These are phyloP conservation scores for Brachionus koreanus DNA, from an alignment of 1,140 invertebrate genomes.

Conservation along the genomic window DNA sequence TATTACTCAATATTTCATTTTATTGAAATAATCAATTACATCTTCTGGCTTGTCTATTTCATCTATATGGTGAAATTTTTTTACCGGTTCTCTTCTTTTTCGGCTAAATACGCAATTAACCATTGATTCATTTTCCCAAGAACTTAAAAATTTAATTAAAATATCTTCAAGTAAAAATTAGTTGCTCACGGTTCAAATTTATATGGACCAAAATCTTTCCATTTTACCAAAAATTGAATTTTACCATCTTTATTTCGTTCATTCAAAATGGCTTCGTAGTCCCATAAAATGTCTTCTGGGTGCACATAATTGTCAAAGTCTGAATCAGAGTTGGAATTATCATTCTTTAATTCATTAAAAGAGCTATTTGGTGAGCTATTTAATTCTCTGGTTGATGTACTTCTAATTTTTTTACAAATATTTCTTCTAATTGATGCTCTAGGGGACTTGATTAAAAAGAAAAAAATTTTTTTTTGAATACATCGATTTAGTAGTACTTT, in stretches of 20 bases:
- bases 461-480: neutral
- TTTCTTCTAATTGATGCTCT: neutral
- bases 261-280: neutral
- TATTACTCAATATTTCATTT: neutral
- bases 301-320: neutral
- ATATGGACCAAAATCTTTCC: conserved; percentile 4
- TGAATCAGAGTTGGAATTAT: neutral
- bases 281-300: conserved; percentile 23
- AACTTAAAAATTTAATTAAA: neutral
- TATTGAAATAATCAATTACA: neutral
- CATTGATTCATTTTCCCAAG: conserved; percentile 18
- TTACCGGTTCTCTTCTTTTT: neutral
- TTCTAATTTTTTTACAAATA: neutral
- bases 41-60: neutral
- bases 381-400: neutral
- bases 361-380: neutral
- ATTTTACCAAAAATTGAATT: neutral
- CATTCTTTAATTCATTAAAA: neutral
- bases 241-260: neutral
- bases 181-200: conserved; percentile 4
- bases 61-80: neutral
- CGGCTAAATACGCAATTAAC: neutral
- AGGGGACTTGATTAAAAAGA: neutral
- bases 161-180: neutral
- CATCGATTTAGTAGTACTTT: no score